Evolutionary conservation across 2,113 vertebrate genomes (phyloP).

Genomic region (Lophura nycthemera): DNA sequence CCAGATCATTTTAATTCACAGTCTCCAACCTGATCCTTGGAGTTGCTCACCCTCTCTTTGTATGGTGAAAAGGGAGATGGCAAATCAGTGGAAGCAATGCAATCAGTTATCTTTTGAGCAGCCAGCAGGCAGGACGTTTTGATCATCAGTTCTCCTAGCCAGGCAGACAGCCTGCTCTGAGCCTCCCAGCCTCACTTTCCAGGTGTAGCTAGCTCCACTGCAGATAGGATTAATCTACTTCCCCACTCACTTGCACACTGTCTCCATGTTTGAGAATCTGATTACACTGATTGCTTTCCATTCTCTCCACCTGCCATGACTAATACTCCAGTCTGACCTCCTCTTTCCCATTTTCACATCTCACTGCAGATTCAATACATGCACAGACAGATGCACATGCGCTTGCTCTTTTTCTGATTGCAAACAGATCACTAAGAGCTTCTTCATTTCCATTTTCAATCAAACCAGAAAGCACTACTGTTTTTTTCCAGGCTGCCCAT

Average conservation of each 20-base stretch:
- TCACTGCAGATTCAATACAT: not conserved
- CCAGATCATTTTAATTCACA: not conserved
- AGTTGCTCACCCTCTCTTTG: not conserved
- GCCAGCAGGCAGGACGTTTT: not conserved
- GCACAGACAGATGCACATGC: not conserved
- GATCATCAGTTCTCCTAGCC: not conserved
- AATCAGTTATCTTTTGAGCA: not conserved
- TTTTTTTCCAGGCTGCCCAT: not conserved
- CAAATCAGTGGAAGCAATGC: not conserved
- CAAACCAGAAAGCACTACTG: not conserved
- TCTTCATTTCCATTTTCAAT: not conserved
- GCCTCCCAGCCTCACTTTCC: not conserved
- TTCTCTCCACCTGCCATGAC: slow-evolving; percentile 48
- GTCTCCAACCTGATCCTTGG: not conserved
- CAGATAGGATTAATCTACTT: slow-evolving; percentile 41
- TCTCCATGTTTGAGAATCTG: slow-evolving; percentile 45
- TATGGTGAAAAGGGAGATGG: not conserved
- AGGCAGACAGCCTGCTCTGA: not conserved
- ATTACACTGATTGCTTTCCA: slow-evolving; percentile 48
- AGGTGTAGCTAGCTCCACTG: slow-evolving; percentile 14
- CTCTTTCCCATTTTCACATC: slow-evolving; percentile 18
- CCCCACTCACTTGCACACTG: not conserved
- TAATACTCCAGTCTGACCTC: slow-evolving; percentile 20
- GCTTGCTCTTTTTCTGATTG: not conserved
- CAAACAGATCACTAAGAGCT: not conserved